Base-by-base conservation (phyloP, 1,140 invertebrate species). In the Maniola jurtina region DNA sequence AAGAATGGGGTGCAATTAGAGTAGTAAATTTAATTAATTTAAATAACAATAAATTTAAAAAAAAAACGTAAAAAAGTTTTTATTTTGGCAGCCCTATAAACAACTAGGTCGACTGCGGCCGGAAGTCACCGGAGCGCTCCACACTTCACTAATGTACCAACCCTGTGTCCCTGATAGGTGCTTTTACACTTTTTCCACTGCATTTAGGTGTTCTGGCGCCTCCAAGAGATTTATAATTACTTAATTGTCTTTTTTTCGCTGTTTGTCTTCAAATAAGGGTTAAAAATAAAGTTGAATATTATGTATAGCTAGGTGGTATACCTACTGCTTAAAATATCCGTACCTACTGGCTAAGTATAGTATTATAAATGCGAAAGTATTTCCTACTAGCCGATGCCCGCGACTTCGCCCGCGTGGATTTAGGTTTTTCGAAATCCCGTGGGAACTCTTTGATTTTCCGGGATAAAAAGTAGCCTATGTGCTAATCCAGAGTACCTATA, bases 91-190 rank as follows among this genome's bases (percentile, higher is more conserved):
- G 52, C 76, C 76, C 76, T 77, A 71, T 8, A 13, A 25, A 25
- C 66, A 72, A 45, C 59, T 68, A 52, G 70, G 70, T 72, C 70
- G 70, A 66, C 50, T 66, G 64, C 64, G 64, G 64, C 57, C 70
- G 65, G 71, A 66, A 68, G 71, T 70, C 66, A 66, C 64, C 64
- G 64, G 59, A 66, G 64, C 64, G 60, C 40, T 61, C 52, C 25
- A 35, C 54, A 52, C 48, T 62, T 13, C 35, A 50, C 64, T 66
- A 66, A 66, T 66, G 64, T 52, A 66, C 48, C 64, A 66, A 52
- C 59, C 63, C 54, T 52, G 48, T 25, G 48, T 52, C 48, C 48
- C 63, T 61, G 64, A 66, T 66, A 66, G 64, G 58, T 66, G 58
- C 64, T 61, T 61, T 55, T 54, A 33, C 50, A 34, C 57, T 34